Base-by-base conservation (phyloP, 2,888 invertebrate genomes). In the Meiosimyza platycephala region DNA sequence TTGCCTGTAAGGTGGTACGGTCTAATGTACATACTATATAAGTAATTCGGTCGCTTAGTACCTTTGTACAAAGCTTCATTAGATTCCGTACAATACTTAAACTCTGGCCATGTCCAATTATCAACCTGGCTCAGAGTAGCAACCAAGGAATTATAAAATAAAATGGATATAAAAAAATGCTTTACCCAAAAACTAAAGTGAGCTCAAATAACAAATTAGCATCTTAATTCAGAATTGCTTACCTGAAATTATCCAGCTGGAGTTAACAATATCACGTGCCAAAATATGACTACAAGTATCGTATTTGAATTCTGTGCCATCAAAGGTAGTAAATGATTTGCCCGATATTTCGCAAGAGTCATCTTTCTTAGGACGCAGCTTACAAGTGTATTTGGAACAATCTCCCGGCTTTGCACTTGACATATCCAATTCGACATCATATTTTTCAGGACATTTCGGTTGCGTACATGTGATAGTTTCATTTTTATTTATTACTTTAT, bases 281-380 rank as follows among this genome's bases (percentile, higher is more conserved):
- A 94, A 86, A 60, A 94, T 90, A 84, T 96, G 95, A 88, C 93
- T 92, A 85, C 95, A 96, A 16, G 93, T 90, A 78, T 95, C 94
- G 79, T 93, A 94, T 79, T 94, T 93, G 83, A 92, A 95, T 81
- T 93, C 92, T 0, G 91, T 89, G 16, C 92, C 91, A 84, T 95
- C 95, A 81, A 96, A 95, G 0, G 95, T 95, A 77, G 90, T 92
- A 82, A 95, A 92, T 0, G 92, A 92, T 70, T 92, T 90, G 0
- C 94, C 94, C 1, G 92, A 93, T n/a, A 95, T 88, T 80, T 86
- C 85, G 48, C 87, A 88, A 79, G 90, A 89, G 50, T 90, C 90
- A 73, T 92, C 92, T 0, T 90, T 90, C 54, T 90, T 90, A 0
- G 90, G 89, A 0, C 90, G 90, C 3, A 92, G 91, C 60, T 90